Percentiles rank a stretch among this genome's conserved stretches.
Conservation (phyloP, 2,797 vertebrate genomes). For the Numenius phaeopus region DNA sequence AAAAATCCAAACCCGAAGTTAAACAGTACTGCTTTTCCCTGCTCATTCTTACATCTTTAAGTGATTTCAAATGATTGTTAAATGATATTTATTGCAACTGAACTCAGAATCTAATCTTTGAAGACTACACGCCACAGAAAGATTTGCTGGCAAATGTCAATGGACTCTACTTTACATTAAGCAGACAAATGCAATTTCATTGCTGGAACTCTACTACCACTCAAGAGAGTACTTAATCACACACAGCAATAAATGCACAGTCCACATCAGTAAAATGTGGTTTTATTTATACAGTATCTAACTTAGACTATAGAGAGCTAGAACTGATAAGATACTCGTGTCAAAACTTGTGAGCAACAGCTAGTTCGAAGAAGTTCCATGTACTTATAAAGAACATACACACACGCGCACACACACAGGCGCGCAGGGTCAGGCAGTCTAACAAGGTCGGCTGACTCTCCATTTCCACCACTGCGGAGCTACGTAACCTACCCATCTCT, state of each 20-base stretch:
- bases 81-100: background rate
- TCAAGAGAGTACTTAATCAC: background rate
- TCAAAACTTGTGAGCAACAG: background rate
- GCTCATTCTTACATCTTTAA: background rate
- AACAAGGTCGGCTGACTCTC: fast-evolving
- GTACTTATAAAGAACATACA: background rate
- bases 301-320: background rate
- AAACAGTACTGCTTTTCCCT: background rate
- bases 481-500: background rate
- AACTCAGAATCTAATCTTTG: background rate
- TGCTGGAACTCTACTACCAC: background rate
- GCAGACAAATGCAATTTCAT: background rate
- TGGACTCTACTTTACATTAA: background rate
- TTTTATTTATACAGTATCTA: background rate
- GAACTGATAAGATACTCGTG: background rate
- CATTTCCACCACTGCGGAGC: fast-evolving
- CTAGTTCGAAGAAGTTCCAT: background rate
- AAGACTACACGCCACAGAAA: background rate
- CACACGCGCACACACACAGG: no score
- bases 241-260: background rate
- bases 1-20: background rate
- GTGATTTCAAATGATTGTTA: background rate
- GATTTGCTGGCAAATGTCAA: background rate
- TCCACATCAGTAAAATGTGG: background rate
- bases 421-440: background rate